Conservation (phyloP, 2,888 invertebrate genomes). For the Pardosa pseudoannulata region DNA sequence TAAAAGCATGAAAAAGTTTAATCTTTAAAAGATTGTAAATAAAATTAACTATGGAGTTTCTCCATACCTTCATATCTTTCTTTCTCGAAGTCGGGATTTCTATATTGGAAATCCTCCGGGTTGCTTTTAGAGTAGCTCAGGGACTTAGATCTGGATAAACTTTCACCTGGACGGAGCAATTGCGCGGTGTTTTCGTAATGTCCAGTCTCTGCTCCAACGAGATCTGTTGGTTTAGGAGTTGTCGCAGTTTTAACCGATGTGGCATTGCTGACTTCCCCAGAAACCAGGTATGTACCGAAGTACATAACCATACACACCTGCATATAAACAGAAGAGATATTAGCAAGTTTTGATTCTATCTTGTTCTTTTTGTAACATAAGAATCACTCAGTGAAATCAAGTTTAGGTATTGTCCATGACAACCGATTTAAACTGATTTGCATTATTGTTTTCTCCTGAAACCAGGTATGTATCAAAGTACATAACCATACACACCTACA, state of each 20-base stretch:
- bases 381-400: too few species aligned
- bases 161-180: slow-evolving; percentile 33
- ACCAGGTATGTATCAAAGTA: too few species aligned
- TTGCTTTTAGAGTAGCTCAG: slow-evolving; percentile 23
- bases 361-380: too few species aligned
- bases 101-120: not conserved
- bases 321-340: too few species aligned
- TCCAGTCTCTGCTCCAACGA: slow-evolving; percentile 16
- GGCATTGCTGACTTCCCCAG: not conserved
- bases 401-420: too few species aligned
- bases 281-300: not conserved
- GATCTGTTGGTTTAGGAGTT: not conserved
- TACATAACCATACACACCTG: slow-evolving; percentile 12
- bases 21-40: too few species aligned
- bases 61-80: slow-evolving; percentile 31
- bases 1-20: too few species aligned
- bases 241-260: slow-evolving; percentile 16
- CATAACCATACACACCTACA: too few species aligned
- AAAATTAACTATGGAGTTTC: too few species aligned
- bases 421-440: too few species aligned
- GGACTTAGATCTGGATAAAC: not conserved
- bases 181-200: slow-evolving; percentile 28
- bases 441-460: too few species aligned
- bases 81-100: not conserved
- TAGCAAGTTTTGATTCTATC: too few species aligned